phyloP scores from a whole-genome alignment of 1,140 invertebrate genomes.

The Apis cerana region DNA sequence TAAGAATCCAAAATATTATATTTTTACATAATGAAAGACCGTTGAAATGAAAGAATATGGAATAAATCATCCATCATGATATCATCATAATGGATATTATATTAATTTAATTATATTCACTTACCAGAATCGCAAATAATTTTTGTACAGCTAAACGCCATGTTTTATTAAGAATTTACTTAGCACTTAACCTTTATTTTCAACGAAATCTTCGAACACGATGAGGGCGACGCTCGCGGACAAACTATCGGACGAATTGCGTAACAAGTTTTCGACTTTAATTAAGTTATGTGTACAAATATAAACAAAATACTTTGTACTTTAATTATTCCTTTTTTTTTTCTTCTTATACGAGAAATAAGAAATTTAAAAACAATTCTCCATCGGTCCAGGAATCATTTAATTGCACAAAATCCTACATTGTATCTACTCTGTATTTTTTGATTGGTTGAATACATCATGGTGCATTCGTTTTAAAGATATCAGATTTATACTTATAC shows the following conservation, averaged over 20 bases:
- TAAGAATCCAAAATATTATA: too few relatives aligned
- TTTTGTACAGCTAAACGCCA: conserved; percentile 74
- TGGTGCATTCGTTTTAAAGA: too few relatives aligned
- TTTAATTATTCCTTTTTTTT: fast-evolving
- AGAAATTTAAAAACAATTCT: neutral
- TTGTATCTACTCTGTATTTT: too few relatives aligned
- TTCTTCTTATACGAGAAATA: too few relatives aligned
- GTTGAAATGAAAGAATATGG: neutral
- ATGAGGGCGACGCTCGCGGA: neutral
- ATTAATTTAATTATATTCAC: too few relatives aligned
- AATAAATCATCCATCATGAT: neutral
- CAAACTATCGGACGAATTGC: neutral
- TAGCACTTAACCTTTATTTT: neutral
- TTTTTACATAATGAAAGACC: neutral
- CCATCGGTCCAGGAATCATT: neutral
- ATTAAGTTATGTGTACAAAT: too few relatives aligned
- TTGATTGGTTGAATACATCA: neutral
- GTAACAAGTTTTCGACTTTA: neutral
- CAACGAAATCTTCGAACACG: too few relatives aligned
- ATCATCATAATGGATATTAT: neutral
- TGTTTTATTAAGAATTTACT: conserved; percentile 29
- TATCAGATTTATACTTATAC: too few relatives aligned
- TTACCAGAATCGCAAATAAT: conserved; percentile 75
- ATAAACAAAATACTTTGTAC: too few relatives aligned
- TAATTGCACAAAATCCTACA: neutral